Evolutionary conservation across 30 jellyfish, hydroid and myxozoan genomes (phyloP).

Genomic region (Catostylus mosaicus): DNA sequence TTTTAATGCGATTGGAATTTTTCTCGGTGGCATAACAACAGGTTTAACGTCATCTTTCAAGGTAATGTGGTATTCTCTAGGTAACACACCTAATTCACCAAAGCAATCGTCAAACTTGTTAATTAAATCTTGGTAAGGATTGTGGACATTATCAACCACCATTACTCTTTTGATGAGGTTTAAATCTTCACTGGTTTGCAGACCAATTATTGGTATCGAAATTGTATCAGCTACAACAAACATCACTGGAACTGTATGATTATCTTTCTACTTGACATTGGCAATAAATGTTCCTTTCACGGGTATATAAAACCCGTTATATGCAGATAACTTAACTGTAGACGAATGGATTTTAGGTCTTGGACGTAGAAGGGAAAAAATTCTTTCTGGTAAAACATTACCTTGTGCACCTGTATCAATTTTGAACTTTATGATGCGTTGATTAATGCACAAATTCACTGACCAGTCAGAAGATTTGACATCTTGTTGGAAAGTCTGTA

Average conservation of each 20-base stretch:
- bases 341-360: constrained; percentile 6
- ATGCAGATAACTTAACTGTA: constrained; percentile 37
- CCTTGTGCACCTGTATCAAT: too few species aligned
- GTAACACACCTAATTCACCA: constrained; percentile 48
- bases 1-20: constrained; percentile 70
- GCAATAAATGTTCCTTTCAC: constrained; percentile 16
- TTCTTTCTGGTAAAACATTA: too few species aligned
- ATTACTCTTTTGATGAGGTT: constrained; percentile 31
- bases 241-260: neutral
- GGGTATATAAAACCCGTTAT: constrained; percentile 8
- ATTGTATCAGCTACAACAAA: constrained; percentile 22
- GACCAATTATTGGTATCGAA: constrained; percentile 40
- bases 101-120: constrained; percentile 46
- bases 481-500: too few species aligned
- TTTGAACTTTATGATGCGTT: too few species aligned
- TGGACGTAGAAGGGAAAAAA: neutral
- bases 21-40: constrained; percentile 32
- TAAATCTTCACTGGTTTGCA: constrained; percentile 6
- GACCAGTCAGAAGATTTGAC: too few species aligned
- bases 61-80: constrained; percentile 38
- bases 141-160: neutral
- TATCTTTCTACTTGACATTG: neutral
- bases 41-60: constrained; percentile 28
- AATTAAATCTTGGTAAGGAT: neutral
- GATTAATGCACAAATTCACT: too few species aligned